These are phyloP conservation scores for Toxotes chatareus DNA, from an alignment of 2,113 vertebrate genomes.

Conservation along the genomic window DNA sequence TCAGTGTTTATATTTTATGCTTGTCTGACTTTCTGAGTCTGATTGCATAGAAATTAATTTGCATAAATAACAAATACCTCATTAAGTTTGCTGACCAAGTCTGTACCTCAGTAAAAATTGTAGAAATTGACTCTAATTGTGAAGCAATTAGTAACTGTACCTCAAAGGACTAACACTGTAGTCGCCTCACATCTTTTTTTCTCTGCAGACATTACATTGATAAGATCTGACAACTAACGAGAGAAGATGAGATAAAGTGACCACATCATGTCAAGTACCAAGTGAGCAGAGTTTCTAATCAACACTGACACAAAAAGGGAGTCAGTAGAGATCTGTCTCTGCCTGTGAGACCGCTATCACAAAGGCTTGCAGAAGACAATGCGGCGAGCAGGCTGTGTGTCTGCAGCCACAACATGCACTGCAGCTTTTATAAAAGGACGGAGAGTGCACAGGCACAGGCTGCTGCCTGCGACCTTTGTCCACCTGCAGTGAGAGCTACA, in stretches of 20 bases:
- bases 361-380: conserved; percentile 55
- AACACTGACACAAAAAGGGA: conserved; percentile 20
- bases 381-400: conserved; percentile 34
- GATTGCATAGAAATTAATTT: neutral
- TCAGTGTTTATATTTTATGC: neutral
- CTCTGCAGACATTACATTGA: conserved; percentile 21
- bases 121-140: neutral
- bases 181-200: neutral
- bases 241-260: conserved; percentile 13
- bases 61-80: neutral
- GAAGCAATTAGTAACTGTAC: neutral
- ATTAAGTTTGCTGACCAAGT: neutral
- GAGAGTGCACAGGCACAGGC: conserved; percentile 4
- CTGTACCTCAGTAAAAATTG: neutral
- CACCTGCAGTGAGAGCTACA: conserved; percentile 31
- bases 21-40: neutral
- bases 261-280: conserved; percentile 26
- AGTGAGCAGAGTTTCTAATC: conserved; percentile 47
- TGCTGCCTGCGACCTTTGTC: conserved; percentile 17
- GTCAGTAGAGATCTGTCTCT: conserved; percentile 16
- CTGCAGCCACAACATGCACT: conserved; percentile 57
- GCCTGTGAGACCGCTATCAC: conserved; percentile 12
- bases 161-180: neutral
- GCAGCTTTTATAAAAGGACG: conserved; percentile 58
- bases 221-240: conserved; percentile 29